Conservation (phyloP, 2,113 vertebrate genomes). For the Drymodes brunneopygia region DNA sequence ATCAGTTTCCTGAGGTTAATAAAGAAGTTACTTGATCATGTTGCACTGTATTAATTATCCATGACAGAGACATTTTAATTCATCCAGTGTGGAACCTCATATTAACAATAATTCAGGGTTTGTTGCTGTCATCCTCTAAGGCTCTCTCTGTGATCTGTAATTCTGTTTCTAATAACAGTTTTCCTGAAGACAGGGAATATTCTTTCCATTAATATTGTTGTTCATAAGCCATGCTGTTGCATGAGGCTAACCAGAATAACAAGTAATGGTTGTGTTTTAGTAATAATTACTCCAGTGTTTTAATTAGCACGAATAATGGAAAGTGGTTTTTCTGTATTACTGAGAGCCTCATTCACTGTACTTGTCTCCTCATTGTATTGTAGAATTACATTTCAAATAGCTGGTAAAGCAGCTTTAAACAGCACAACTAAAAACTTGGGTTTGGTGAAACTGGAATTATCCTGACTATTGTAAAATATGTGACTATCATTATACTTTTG, state of each 20-base stretch:
- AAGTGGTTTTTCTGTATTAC: neutral
- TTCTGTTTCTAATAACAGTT: constrained; percentile 8
- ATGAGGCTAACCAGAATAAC: neutral
- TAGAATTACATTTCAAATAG: neutral
- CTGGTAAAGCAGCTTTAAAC: neutral
- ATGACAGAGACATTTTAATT: constrained; percentile 29
- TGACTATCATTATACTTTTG: neutral
- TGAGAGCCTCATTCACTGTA: neutral
- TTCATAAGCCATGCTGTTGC: neutral
- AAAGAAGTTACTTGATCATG: constrained; percentile 35
- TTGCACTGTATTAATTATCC: constrained; percentile 52
- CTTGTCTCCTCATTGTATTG: neutral
- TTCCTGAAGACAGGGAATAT: neutral
- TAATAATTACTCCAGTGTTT: neutral
- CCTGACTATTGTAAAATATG: neutral
- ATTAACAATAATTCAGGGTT: constrained; percentile 23
- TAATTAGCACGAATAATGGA: constrained; percentile 11
- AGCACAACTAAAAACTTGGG: neutral
- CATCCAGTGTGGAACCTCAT: neutral
- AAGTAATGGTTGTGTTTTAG: neutral
- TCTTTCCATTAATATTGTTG: neutral
- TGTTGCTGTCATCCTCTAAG: neutral
- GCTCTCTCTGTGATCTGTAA: neutral
- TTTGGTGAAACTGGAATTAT: neutral
- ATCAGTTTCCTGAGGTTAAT: constrained; percentile 34